phyloP scores from a whole-genome alignment of 2,113 vertebrate species.

The Tetrao urogallus region DNA sequence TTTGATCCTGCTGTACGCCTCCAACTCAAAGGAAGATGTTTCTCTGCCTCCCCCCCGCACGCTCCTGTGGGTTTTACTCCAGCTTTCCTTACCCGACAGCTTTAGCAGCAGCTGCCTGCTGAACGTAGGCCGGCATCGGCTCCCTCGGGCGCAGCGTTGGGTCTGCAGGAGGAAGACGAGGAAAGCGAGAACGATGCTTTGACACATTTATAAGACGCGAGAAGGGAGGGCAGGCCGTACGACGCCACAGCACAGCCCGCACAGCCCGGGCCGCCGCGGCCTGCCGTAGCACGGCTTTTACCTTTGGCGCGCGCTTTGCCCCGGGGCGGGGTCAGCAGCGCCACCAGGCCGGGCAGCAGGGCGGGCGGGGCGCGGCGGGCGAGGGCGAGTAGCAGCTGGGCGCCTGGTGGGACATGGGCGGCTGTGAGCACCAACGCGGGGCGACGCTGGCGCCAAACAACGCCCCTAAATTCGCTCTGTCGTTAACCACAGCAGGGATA shows the following conservation, averaged over 20 bases:
- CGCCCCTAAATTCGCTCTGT: accelerated
- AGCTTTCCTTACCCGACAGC: constrained; percentile 70
- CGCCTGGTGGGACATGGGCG: constrained; percentile 55
- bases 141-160: not conserved
- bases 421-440: too few relatives aligned
- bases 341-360: constrained; percentile 80
- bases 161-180: constrained; percentile 3
- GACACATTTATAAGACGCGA: not conserved
- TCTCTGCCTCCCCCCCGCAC: not conserved
- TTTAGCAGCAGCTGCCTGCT: constrained; percentile 88
- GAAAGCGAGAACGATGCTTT: not conserved
- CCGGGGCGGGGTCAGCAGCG: constrained; percentile 72
- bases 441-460: too few relatives aligned
- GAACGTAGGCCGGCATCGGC: constrained; percentile 72
- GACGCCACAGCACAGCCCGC: too few relatives aligned
- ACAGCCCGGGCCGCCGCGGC: too few relatives aligned
- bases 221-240: not conserved
- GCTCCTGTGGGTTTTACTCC: not conserved
- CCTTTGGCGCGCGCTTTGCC: constrained; percentile 47
- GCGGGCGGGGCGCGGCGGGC: constrained; percentile 66
- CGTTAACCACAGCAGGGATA: accelerated
- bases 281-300: not conserved
- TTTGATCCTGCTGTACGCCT: not conserved
- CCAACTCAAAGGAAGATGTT: not conserved
- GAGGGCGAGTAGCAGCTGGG: constrained; percentile 80